phyloP scores from a whole-genome alignment of 35 echinoderm and acorn worm genomes.

The Lytechinus pictus region DNA sequence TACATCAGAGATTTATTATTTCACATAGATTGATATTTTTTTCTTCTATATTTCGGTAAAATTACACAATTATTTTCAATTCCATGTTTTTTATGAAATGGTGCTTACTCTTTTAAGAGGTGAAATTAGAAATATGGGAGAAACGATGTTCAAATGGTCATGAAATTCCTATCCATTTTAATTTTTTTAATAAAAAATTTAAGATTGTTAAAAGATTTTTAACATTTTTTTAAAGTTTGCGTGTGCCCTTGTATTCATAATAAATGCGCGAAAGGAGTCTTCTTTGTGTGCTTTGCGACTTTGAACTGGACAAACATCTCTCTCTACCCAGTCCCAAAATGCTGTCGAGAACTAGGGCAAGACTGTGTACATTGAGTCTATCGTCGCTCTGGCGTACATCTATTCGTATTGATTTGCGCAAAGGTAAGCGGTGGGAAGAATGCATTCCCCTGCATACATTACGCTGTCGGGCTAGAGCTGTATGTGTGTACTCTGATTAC shows the following conservation, averaged over 20 bases:
- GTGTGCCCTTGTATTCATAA: not conserved
- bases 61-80: no score
- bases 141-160: no score
- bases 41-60: no score
- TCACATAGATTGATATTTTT: not conserved
- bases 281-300: not conserved
- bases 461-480: not conserved
- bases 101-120: no score
- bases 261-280: not conserved
- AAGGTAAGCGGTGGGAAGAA: not conserved
- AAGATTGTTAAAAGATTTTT: not conserved
- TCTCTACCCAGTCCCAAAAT: not conserved
- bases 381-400: not conserved
- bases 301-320: not conserved
- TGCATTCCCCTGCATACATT: not conserved
- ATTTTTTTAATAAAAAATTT: not conserved
- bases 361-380: conserved; percentile 9
- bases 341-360: not conserved
- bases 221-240: not conserved
- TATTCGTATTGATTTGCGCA: not conserved
- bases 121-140: no score
- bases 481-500: not conserved
- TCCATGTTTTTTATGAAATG: no score
- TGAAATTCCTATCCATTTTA: not conserved
- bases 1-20: not conserved